Conservation (phyloP, 1,140 invertebrate genomes). For the Drosophila tristis region DNA sequence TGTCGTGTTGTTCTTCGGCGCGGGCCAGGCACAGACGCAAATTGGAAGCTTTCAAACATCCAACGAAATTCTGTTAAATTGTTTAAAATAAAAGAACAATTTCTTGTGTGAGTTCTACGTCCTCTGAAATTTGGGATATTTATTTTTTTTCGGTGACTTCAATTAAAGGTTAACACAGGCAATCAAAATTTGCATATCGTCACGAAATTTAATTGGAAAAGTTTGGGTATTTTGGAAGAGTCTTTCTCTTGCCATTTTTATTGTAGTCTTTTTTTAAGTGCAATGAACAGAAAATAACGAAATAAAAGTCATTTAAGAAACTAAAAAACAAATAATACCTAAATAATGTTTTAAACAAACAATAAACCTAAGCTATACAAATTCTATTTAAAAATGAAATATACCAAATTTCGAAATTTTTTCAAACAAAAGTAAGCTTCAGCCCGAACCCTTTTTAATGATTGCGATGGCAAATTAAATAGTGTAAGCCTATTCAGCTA, state of each 20-base stretch:
- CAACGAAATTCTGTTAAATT: conserved; percentile 9
- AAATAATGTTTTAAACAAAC: background rate
- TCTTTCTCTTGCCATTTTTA: background rate
- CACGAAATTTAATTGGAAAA: conserved; percentile 2
- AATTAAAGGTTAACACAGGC: background rate
- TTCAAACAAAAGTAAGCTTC: background rate
- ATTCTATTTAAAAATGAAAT: background rate
- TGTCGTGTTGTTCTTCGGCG: conserved; percentile 35
- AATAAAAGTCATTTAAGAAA: conserved; percentile 21
- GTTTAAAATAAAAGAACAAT: background rate
- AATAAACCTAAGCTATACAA: background rate
- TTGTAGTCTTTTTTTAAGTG: conserved; percentile 26
- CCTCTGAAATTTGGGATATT: background rate
- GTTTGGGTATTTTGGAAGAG: conserved; percentile 4
- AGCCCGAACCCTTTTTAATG: background rate
- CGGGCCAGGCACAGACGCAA: conserved; percentile 8
- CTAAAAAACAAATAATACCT: background rate
- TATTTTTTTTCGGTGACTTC: conserved; percentile 2
- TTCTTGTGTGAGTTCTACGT: too few species aligned
- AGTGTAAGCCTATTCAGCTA: conserved; percentile 28
- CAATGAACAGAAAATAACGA: conserved; percentile 11
- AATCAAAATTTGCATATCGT: too few species aligned
- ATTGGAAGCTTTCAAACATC: too few species aligned
- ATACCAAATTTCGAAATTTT: background rate
- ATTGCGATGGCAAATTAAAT: conserved; percentile 30